phyloP scores from a whole-genome alignment of 2,113 vertebrate species.

The Tympanuchus pallidicinctus region DNA sequence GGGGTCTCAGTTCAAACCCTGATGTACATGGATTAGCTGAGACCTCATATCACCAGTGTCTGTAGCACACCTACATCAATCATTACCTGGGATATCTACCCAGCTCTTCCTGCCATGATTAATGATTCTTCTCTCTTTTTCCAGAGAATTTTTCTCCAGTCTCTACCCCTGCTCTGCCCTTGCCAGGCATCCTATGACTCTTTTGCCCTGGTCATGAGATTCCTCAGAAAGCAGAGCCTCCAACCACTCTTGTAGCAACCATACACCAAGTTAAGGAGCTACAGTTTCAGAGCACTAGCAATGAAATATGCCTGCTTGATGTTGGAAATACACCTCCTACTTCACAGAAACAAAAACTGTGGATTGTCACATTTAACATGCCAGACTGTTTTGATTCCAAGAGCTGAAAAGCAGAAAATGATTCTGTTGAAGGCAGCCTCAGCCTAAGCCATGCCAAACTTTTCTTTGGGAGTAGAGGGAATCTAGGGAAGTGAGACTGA shows the following conservation, averaged over 20 bases:
- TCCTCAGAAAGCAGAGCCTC: neutral
- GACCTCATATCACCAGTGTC: neutral
- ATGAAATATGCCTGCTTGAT: conserved; percentile 30
- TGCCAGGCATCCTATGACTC: neutral
- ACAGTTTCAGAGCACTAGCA: conserved; percentile 23
- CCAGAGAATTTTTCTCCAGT: neutral
- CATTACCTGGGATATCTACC: neutral
- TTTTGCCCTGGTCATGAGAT: neutral
- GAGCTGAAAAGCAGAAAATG: neutral
- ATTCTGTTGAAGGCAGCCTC: conserved; percentile 40
- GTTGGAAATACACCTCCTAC: conserved; percentile 58
- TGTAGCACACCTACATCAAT: neutral
- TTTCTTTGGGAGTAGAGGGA: neutral
- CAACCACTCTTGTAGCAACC: neutral
- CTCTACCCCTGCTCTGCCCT: neutral
- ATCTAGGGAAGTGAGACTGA: neutral
- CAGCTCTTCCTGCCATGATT: neutral
- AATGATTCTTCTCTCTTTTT: neutral
- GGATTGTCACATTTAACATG: conserved; percentile 32
- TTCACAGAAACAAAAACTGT: conserved; percentile 53
- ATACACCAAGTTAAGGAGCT: neutral
- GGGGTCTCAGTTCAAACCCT: neutral
- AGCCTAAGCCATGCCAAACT: neutral
- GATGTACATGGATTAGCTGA: neutral
- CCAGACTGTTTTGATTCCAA: conserved; percentile 61